Evolutionary conservation across 2,113 vertebrate genomes (phyloP), one percentile per base, ranked within the genome.

Genomic region (Gallinago jamesoni): DNA sequence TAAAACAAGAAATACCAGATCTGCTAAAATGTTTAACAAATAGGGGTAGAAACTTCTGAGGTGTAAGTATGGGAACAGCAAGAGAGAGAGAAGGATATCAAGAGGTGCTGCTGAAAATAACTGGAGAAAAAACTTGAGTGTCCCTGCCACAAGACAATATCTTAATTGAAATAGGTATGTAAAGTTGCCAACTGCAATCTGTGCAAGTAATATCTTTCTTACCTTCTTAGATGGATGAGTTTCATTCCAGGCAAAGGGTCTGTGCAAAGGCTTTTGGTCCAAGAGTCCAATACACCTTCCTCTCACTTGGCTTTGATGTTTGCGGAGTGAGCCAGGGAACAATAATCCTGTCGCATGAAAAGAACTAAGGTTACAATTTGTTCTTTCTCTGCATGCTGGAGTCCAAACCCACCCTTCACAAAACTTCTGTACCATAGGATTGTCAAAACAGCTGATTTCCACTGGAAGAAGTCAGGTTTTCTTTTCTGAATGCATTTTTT

Each of bases 31-130:
- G 6, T 22, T 1, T 1, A 25, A 23, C 2, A 31, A 67, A 74
- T 4, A 7, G 43, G 43, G 41, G 14, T 35, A 60, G 56, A 66
- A 53, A 37, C 2, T 7, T 73, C 17, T 35, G 23, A 43, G 25
- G 12, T 45, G 41, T 18, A 55, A 27, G 7, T 31, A 5, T 8
- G 14, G 37, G 59, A 80, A 83, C 14, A 5, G 21, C 52, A 75
- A 53, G n/a, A 41, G 37, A 2, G 7, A 18, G 1, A 10, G 33
- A 22, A 70, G 17, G 47, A 25, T 35, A 15, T 22, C 0, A 2
- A 31, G 76, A 41, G 30, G 5, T 62, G n/a, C 28, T 75, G 75
- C 52, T 69, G 84, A 48, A 68, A 75, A 21, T 18, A 78, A 52
- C 25, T 18, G 55, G 43, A 72, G 31, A 47, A 73, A 47, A 6